phyloP scores from a whole-genome alignment of 2,797 vertebrate species.

The Parauchenoglanis ngamensis region DNA sequence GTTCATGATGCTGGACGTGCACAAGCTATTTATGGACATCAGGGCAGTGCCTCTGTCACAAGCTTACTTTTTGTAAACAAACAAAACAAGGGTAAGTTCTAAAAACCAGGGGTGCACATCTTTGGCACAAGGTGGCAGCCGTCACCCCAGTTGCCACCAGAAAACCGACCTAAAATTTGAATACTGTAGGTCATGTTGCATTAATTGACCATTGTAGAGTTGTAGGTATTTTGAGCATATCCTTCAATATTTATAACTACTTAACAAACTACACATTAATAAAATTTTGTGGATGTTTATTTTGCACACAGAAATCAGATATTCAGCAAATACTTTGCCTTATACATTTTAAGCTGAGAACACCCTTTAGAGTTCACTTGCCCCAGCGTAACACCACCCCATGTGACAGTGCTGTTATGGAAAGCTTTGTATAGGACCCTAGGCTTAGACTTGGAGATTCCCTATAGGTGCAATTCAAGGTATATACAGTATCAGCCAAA shows the following conservation, averaged over 20 bases:
- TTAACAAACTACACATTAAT: background rate
- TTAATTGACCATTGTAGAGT: background rate
- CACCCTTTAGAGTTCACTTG: background rate
- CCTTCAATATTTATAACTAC: background rate
- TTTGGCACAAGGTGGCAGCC: slow-evolving; percentile 13
- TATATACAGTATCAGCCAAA: no score
- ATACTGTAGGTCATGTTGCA: background rate
- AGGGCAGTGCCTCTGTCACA: background rate
- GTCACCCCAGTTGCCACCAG: background rate
- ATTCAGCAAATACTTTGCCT: background rate
- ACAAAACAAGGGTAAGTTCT: background rate
- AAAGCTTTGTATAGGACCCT: background rate
- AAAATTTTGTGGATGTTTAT: background rate
- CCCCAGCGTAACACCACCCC: background rate
- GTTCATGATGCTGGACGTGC: slow-evolving; percentile 47
- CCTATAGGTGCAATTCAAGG: background rate
- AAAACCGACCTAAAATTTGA: background rate
- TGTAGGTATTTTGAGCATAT: background rate
- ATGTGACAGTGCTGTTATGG: background rate
- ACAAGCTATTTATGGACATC: slow-evolving; percentile 49
- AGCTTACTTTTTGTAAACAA: background rate
- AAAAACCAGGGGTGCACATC: background rate
- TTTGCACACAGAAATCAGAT: background rate
- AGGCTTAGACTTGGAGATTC: background rate
- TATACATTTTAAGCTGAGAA: background rate